Evolutionary conservation across 1,140 invertebrate genomes (phyloP).

Genomic region (Rhyacophila brunnea): DNA sequence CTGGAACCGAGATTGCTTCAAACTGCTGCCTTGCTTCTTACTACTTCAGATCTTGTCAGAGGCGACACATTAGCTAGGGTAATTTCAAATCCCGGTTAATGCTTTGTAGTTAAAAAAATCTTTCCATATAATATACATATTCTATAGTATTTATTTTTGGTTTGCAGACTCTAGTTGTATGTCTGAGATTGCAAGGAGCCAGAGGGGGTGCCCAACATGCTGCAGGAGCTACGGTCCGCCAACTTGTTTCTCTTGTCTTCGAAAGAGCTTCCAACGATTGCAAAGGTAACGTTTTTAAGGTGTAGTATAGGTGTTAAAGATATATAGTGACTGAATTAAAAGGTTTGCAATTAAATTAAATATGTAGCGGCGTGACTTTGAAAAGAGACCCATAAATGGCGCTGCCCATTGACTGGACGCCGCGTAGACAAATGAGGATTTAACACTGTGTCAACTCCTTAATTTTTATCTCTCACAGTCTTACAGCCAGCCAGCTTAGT

Average conservation of each 20-base stretch:
- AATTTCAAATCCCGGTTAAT: conserved; percentile 34
- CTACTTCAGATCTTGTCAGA: conserved; percentile 90
- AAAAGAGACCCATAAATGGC: too few species aligned
- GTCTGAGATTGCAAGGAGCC: conserved; percentile 84
- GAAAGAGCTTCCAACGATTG: conserved; percentile 70
- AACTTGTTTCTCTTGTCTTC: conserved; percentile 95
- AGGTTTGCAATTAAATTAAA: too few species aligned
- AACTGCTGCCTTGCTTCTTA: conserved; percentile 90
- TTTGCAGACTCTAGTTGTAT: conserved; percentile 87
- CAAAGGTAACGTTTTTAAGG: conserved; percentile 19
- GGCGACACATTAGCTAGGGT: conserved; percentile 91
- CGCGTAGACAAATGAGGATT: too few species aligned
- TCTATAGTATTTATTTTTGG: too few species aligned
- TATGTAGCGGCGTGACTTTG: too few species aligned
- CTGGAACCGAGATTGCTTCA: conserved; percentile 97
- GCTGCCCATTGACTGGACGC: too few species aligned
- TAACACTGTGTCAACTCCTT: too few species aligned
- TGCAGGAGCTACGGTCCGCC: conserved; percentile 93
- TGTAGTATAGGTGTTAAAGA: too few species aligned
- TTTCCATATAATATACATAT: too few species aligned
- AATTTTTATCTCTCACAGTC: too few species aligned
- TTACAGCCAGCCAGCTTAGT: too few species aligned
- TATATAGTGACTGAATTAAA: too few species aligned
- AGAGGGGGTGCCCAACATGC: conserved; percentile 82
- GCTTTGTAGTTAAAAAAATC: neutral